These are phyloP conservation scores for Cynocephalus volans DNA, from an alignment of 2,113 vertebrate genomes.

Conservation along the genomic window DNA sequence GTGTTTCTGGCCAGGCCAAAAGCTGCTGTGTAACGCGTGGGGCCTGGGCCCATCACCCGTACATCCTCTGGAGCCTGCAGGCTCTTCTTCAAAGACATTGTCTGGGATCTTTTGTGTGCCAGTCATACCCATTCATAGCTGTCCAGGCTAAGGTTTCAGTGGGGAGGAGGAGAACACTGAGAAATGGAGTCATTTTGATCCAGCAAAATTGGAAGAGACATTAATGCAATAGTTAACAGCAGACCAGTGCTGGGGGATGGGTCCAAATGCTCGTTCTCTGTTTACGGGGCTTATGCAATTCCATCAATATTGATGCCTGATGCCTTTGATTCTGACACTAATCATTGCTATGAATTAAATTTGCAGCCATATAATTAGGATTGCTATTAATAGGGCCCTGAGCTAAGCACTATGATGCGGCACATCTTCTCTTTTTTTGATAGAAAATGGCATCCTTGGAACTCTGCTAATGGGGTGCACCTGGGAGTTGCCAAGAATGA, in stretches of 20 bases:
- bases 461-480: conserved; percentile 81
- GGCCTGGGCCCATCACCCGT: neutral
- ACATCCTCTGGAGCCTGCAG: conserved; percentile 12
- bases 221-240: conserved; percentile 86
- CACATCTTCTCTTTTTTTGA: conserved; percentile 86
- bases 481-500: conserved; percentile 81
- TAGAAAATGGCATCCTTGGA: conserved; percentile 86
- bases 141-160: conserved; percentile 36
- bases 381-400: conserved; percentile 90
- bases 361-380: conserved; percentile 91
- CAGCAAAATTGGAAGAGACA: conserved; percentile 80
- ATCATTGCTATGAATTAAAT: conserved; percentile 91
- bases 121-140: conserved; percentile 22
- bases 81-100: conserved; percentile 67
- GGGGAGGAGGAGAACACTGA: conserved; percentile 66
- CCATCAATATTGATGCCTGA: conserved; percentile 91
- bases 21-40: neutral
- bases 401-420: conserved; percentile 85
- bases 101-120: conserved; percentile 60
- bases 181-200: conserved; percentile 80
- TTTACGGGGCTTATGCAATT: conserved; percentile 87
- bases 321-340: conserved; percentile 91
- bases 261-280: conserved; percentile 84
- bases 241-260: conserved; percentile 76
- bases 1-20: neutral